Evolutionary conservation across 2,113 vertebrate genomes (phyloP).

Genomic region (Zosterops japonicus): DNA sequence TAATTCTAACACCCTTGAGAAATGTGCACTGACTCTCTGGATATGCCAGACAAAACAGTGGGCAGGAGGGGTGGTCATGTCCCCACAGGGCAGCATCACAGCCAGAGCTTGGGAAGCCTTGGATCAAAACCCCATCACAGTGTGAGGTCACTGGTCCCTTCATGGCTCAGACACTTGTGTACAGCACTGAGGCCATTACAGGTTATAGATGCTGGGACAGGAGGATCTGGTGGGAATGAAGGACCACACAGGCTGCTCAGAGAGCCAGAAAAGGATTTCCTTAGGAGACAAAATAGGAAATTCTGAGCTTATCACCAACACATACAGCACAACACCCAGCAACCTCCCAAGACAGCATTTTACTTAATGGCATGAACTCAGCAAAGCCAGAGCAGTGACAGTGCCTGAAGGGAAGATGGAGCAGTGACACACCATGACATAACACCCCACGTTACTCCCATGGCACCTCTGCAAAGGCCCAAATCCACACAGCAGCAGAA

Average conservation of each 20-base stretch:
- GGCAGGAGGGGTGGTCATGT: background rate
- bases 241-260: background rate
- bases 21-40: background rate
- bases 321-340: background rate
- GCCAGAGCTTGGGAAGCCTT: background rate
- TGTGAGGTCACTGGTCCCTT: background rate
- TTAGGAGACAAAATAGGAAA: background rate
- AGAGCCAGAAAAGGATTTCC: background rate
- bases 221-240: background rate
- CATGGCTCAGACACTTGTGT: rapidly evolving
- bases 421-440: background rate
- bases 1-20: background rate
- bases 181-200: rapidly evolving
- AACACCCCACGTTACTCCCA: rapidly evolving
- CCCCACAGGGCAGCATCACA: background rate
- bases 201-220: background rate
- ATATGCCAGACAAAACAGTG: background rate
- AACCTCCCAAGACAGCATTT: background rate
- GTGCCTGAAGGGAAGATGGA: background rate
- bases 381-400: background rate
- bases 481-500: background rate
- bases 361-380: background rate
- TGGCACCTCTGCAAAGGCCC: background rate
- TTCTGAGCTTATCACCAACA: background rate
- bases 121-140: rapidly evolving